Percentiles rank a stretch among this genome's conserved stretches.
Conservation (phyloP, 2,888 invertebrate genomes). For the Ceraclea dissimilis region DNA sequence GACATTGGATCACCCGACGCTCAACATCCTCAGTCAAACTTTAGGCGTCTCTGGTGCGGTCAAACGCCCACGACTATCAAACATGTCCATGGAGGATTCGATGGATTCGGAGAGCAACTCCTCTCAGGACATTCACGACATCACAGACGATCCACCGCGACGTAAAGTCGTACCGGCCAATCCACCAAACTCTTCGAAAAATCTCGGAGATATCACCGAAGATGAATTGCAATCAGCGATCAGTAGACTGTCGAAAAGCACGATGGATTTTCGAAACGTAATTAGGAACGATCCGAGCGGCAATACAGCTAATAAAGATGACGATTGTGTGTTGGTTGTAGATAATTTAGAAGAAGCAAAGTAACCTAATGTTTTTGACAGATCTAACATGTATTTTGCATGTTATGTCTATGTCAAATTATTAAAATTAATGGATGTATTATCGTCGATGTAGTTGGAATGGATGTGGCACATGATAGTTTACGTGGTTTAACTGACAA, state of each 20-base stretch:
- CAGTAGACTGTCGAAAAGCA: not conserved
- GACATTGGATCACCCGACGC: constrained; percentile 36
- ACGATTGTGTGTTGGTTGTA: not conserved
- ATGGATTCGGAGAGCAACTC: not conserved
- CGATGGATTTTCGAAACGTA: not conserved
- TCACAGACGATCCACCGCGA: not conserved
- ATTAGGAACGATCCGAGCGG: not conserved
- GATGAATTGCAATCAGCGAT: not conserved
- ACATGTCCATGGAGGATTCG: not conserved
- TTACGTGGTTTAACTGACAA: too few species aligned
- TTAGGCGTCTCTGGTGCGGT: not conserved
- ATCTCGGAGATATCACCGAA: not conserved
- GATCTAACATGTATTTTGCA: too few species aligned
- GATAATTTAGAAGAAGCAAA: too few species aligned
- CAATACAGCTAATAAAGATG: not conserved
- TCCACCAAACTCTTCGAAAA: not conserved
- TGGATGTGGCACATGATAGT: too few species aligned
- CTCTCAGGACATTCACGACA: not conserved
- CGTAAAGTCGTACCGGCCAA: not conserved
- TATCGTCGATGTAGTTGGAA: too few species aligned
- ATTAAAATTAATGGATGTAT: too few species aligned
- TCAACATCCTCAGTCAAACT: not conserved
- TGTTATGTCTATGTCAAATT: too few species aligned
- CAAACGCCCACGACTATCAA: not conserved
- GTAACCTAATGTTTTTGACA: too few species aligned